Evolutionary conservation across 2,797 vertebrate species (phyloP), one percentile per base, ranked within the genome.

Genomic region (Percopsis omiscomaycus): DNA sequence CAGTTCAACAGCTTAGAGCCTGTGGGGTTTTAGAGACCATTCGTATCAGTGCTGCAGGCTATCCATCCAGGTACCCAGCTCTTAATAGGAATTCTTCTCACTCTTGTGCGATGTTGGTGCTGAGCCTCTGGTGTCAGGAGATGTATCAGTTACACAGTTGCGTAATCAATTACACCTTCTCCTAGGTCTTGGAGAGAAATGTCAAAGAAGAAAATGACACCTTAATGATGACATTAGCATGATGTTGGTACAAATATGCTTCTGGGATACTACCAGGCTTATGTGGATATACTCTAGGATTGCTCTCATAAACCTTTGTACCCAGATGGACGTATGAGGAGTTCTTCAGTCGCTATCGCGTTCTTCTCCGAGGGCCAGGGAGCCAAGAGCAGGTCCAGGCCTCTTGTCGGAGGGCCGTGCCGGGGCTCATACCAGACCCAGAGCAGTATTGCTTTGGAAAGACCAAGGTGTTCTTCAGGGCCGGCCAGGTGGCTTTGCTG

Each of bases 11-110:
- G 83, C 72, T 95, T 57, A 80, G 91, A 79, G 93, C 92, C 32
- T 93, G 93, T 0, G 89, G 92, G 0, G 87, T 95, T 42, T 77
- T 95, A 83, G 94, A 93, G 82, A 94, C 94, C 0, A 92, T 94
- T 46, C 89, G 91, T 16, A 94, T 94, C 82, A 94, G 93, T 5
- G 86, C 93, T 27, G 88, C 89, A 2, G 94, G 93, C 55, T 93
- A 85, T 68, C 92, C 94, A 10, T 94, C 93, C 86, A 94, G 93
- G 94, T 91, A 72, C 55, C 3, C 59, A 55, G 4, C 4, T 22
- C 6, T 15, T 12, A n/a, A 47, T 3, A 2, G n/a, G 50, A 16
- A 5, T 37, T 65, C 0, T 22, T 68, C 30, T 45, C 13, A 37
- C 8, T 4, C 13, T 14, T 22, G 11, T 15, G 2, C 9, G 1